Percentiles rank a stretch among this genome's conserved stretches.
phyloP scores from a whole-genome alignment of 2,888 invertebrate genomes.

The Melipona beecheii region DNA sequence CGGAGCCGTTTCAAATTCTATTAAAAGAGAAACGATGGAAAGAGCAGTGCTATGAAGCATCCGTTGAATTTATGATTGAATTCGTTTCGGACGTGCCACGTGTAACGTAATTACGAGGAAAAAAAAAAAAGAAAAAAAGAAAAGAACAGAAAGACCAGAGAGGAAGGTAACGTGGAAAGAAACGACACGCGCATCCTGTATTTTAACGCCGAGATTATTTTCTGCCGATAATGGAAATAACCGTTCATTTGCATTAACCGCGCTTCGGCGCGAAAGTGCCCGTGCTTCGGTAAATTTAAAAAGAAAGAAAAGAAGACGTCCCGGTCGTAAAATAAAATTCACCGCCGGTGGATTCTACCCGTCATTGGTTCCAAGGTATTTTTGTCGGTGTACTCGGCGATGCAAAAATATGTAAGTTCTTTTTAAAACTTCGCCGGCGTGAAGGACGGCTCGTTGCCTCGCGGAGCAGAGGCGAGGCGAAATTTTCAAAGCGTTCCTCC shows the following conservation, averaged over 20 bases:
- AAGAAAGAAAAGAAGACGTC: background rate
- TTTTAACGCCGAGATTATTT: constrained; percentile 17
- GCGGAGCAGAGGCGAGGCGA: background rate
- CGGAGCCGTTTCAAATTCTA: background rate
- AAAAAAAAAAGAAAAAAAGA: background rate
- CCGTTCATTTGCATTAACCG: constrained; percentile 7
- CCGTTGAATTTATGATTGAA: background rate
- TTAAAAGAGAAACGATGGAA: background rate
- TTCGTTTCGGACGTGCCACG: background rate
- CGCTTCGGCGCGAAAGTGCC: background rate
- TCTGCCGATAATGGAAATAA: constrained; percentile 15
- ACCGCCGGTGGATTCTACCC: too few relatives aligned
- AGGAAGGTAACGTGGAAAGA: background rate
- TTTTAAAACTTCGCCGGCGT: background rate
- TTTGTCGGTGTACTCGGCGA: background rate
- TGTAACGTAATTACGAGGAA: background rate
- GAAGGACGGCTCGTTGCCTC: background rate
- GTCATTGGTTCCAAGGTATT: background rate
- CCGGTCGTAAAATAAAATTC: background rate
- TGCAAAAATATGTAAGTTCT: background rate
- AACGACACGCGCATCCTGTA: background rate
- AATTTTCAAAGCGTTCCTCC: background rate
- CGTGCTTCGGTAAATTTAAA: background rate
- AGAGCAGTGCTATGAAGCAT: background rate
- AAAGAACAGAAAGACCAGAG: too few relatives aligned